phyloP scores from a whole-genome alignment of 2,113 vertebrate species.

The Brachyistius frenatus region DNA sequence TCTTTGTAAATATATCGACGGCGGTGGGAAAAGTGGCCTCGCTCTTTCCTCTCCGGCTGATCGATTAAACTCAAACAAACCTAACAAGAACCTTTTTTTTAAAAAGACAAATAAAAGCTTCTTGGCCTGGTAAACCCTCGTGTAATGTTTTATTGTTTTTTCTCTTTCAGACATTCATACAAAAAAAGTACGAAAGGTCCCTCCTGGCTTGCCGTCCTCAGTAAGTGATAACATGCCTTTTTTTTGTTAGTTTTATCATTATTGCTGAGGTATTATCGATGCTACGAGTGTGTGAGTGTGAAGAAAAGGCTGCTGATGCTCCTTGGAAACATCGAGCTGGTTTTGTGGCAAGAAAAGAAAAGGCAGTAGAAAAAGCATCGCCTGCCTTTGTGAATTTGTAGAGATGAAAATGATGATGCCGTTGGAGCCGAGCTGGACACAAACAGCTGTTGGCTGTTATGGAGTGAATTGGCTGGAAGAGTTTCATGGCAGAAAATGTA shows the following conservation, averaged over 20 bases:
- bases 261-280: not conserved
- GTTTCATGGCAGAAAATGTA: no score
- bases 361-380: no score
- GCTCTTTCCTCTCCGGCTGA: conserved; percentile 20
- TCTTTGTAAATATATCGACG: conserved; percentile 40
- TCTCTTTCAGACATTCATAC: conserved; percentile 91
- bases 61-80: conserved; percentile 53
- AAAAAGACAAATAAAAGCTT: conserved; percentile 26
- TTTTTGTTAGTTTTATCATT: not conserved
- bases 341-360: no score
- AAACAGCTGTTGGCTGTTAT: conserved; percentile 27
- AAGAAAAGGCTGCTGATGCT: conserved; percentile 29
- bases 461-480: no score
- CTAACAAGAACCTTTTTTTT: conserved; percentile 8
- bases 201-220: conserved; percentile 96
- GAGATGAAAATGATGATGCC: conserved; percentile 11
- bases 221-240: conserved; percentile 86
- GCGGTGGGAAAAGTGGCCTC: conserved; percentile 35
- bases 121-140: conserved; percentile 37
- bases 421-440: not conserved
- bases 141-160: conserved; percentile 49
- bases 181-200: conserved; percentile 98
- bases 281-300: not conserved
- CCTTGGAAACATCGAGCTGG: no score
- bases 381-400: not conserved